phyloP scores from a whole-genome alignment of 2,888 invertebrate species.

The Carpatolechia fugitivella region DNA sequence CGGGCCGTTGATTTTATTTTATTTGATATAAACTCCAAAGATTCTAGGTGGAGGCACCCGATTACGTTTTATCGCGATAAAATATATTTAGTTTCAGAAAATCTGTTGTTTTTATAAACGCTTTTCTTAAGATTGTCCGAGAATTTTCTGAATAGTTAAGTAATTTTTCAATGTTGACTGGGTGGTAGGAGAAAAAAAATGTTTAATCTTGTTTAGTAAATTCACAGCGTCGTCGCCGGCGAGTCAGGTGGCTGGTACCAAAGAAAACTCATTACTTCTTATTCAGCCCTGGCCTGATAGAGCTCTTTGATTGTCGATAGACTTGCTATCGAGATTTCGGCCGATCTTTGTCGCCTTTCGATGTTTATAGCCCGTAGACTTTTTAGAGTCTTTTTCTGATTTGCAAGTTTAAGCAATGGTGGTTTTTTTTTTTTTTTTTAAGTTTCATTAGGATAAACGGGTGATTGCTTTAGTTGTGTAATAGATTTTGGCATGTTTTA shows the following conservation, averaged over 20 bases:
- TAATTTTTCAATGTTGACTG: no score
- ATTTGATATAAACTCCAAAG: no score
- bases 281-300: constrained; percentile 55
- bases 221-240: constrained; percentile 56
- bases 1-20: no score
- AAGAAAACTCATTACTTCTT: constrained; percentile 77
- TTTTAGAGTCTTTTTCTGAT: neutral
- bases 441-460: no score
- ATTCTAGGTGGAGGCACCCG: no score
- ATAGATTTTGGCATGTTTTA: no score
- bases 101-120: constrained; percentile 14
- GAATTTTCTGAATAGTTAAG: constrained; percentile 18
- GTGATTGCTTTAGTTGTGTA: no score
- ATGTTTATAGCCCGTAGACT: neutral
- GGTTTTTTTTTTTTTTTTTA: no score
- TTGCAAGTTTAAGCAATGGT: no score
- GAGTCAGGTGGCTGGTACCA: constrained; percentile 68
- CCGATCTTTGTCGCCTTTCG: neutral
- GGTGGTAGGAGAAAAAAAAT: constrained; percentile 51
- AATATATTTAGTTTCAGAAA: no score
- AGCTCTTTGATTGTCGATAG: constrained; percentile 35
- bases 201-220: constrained; percentile 70
- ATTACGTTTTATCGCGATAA: no score
- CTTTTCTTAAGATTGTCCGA: no score
- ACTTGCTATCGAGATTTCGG: constrained; percentile 16